These are phyloP conservation scores for Solea solea DNA, from an alignment of 2,113 vertebrate genomes.

Conservation along the genomic window DNA sequence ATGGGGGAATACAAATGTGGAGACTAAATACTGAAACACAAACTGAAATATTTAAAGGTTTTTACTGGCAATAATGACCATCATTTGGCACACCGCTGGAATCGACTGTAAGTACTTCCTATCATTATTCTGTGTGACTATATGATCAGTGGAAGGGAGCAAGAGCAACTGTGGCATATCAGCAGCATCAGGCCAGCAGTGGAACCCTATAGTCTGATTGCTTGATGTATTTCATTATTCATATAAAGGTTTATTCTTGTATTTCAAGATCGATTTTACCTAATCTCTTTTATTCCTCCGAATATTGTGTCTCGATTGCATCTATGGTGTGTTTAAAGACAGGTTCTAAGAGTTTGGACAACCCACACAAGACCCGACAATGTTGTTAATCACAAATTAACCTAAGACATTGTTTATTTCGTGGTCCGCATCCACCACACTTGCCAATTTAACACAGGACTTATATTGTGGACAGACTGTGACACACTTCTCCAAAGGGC, in stretches of 20 bases:
- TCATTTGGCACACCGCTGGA: no score
- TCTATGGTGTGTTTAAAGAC: no score
- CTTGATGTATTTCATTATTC: conserved; percentile 38
- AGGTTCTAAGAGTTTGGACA: not conserved
- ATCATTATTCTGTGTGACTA: no score
- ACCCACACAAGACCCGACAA: not conserved
- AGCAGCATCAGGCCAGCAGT: not conserved
- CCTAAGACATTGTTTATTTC: not conserved
- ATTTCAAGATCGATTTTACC: conserved; percentile 17
- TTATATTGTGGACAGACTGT: conserved; percentile 21
- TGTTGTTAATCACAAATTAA: not conserved
- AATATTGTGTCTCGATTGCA: conserved; percentile 1
- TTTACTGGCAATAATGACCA: no score
- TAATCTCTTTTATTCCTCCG: no score
- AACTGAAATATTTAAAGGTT: not conserved
- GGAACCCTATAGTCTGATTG: conserved; percentile 14
- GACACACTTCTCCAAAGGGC: conserved; percentile 52
- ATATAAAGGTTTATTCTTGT: conserved; percentile 6
- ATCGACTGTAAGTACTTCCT: no score
- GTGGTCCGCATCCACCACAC: not conserved
- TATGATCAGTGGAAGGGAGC: no score
- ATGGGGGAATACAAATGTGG: not conserved
- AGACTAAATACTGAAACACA: no score
- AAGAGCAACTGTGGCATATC: conserved; percentile 6
- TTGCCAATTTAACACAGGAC: conserved; percentile 3